These are phyloP conservation scores for Formicarius rufipectus DNA, from an alignment of 2,113 vertebrate genomes.

Conservation along the genomic window DNA sequence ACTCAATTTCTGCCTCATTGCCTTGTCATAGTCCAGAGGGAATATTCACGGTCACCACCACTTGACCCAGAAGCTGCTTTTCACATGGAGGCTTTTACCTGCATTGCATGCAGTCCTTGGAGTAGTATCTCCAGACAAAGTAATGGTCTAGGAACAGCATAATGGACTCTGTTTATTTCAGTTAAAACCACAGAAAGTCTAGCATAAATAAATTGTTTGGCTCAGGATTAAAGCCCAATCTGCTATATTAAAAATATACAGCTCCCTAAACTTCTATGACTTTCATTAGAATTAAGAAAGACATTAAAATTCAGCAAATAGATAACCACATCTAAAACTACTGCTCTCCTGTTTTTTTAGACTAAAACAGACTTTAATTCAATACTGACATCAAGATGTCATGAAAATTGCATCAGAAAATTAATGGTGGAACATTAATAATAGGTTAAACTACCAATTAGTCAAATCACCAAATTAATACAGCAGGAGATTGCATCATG, in stretches of 20 bases:
- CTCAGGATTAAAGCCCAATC: background rate
- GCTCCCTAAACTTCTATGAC: background rate
- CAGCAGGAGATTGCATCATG: slow-evolving; percentile 55
- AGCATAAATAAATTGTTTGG: background rate
- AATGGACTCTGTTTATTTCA: background rate
- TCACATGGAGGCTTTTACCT: background rate
- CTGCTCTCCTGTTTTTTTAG: background rate
- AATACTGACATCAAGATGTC: slow-evolving; percentile 38
- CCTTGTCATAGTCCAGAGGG: background rate
- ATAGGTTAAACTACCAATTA: slow-evolving; percentile 61
- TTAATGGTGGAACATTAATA: slow-evolving; percentile 56
- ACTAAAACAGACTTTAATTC: slow-evolving; percentile 30
- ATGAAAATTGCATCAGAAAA: slow-evolving; percentile 55
- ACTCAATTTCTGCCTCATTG: background rate
- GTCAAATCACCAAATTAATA: slow-evolving; percentile 63
- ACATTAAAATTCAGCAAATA: background rate
- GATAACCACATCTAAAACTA: slow-evolving; percentile 3
- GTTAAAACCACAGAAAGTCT: background rate
- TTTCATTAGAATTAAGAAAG: background rate
- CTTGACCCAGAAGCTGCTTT: background rate
- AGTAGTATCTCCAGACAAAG: background rate
- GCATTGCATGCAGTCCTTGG: background rate
- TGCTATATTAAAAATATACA: background rate
- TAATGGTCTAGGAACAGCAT: background rate
- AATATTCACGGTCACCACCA: background rate